Evolutionary conservation across 1,140 invertebrate genomes (phyloP), one percentile per base, ranked within the genome.

Genomic region (Brachionus rubens): DNA sequence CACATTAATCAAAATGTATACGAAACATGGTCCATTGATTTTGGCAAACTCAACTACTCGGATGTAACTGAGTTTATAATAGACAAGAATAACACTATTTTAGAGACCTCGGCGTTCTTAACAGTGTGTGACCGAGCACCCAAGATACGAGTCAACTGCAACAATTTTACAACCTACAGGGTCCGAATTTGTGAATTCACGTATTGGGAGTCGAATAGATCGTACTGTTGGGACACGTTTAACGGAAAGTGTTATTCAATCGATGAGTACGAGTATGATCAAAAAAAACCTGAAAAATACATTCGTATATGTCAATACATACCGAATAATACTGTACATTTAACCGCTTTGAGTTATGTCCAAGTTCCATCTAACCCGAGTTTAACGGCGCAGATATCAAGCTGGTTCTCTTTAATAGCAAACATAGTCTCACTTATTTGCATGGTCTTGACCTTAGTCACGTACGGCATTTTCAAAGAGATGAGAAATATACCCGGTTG

Each of bases 401-500:
- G 48, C 12, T 54, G 48, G 48, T 41, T 75, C 5, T 75, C 72
- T 40, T 6, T 54, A 0, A 30, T 41, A 9, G 33, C 72, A 12
- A 59, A 41, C 24, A n/a, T 82, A 0, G 48, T 82, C 1, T 84
- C 83, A 19, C 75, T 83, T 9, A 41, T 80, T 41, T 80, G 79
- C 6, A 77, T 82, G 56, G 41, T 79, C 7, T 56, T 78, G 4
- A 81, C 81, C 0, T 76, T 88, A 14, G 14, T 84, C 1, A 83
- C 87, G 0, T 87, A 86, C 75, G 47, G 78, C 4, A 24, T 86
- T 0, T 81, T 88, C n/a, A 81, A 83, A 16, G 83, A 83, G 67
- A 78, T 87, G 36, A 79, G 86, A 24, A 88, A 87, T 78, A 78
- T 87, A 10, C 87, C 87, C 0, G 87, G 86, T 1, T 84, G 85